Evolutionary conservation across 2,888 invertebrate genomes (phyloP).

Genomic region (Morinoia aosen): DNA sequence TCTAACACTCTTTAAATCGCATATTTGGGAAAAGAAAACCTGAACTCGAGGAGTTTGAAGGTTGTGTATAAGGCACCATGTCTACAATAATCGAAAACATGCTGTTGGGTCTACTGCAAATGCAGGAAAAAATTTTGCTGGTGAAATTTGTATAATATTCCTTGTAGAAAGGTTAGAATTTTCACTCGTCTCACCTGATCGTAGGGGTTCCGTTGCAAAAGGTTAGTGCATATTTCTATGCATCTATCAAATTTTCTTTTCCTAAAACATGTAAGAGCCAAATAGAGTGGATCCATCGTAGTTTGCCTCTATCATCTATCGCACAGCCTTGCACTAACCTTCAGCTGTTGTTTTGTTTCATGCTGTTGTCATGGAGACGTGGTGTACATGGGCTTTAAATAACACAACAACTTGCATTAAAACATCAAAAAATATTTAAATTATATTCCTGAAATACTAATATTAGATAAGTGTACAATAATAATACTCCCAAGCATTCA

Average conservation of each 20-base stretch:
- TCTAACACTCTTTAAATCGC: too few relatives aligned
- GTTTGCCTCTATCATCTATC: neutral
- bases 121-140: too few relatives aligned
- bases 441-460: neutral
- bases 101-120: too few relatives aligned
- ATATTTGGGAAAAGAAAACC: too few relatives aligned
- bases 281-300: conserved; percentile 76
- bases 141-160: neutral
- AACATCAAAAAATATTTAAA: neutral
- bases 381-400: neutral
- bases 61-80: too few relatives aligned
- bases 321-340: conserved; percentile 1
- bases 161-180: neutral
- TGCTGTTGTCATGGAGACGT: neutral
- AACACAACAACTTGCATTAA: neutral
- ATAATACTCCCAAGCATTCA: neutral
- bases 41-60: too few relatives aligned
- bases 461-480: neutral
- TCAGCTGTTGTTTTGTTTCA: neutral
- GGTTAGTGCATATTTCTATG: conserved; percentile 83
- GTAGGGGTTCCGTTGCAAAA: conserved; percentile 84
- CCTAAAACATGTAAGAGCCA: conserved; percentile 75
- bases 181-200: conserved; percentile 77
- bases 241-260: conserved; percentile 88
- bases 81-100: too few relatives aligned